phyloP scores from a whole-genome alignment of 2,888 invertebrate genomes.

The Agonopterix subpropinquella region DNA sequence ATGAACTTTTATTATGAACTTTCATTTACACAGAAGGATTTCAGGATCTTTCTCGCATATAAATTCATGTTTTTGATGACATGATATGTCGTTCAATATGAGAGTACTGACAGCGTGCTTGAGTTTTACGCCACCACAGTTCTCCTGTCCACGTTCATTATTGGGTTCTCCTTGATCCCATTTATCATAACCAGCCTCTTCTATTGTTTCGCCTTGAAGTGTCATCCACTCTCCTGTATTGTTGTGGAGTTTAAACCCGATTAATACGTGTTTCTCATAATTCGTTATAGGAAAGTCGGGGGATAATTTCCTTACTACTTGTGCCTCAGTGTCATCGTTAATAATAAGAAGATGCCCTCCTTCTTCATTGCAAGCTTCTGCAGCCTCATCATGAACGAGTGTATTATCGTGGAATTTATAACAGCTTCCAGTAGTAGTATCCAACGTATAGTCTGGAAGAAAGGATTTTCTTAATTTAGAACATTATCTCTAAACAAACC shows the following conservation, averaged over 20 bases:
- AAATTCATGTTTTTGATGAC: constrained; percentile 20
- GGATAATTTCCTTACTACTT: not conserved
- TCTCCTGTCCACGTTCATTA: constrained; percentile 22
- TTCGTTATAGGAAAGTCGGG: no score
- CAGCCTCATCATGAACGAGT: no score
- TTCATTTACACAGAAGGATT: constrained; percentile 1
- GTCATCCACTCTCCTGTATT: not conserved
- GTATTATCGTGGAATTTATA: not conserved
- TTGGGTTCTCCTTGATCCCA: constrained; percentile 25
- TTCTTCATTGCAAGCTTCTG: not conserved
- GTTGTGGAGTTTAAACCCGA: not conserved
- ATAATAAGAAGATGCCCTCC: not conserved
- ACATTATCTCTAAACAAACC: no score
- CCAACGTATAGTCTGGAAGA: not conserved
- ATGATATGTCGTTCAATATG: constrained; percentile 30
- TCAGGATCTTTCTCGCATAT: constrained; percentile 28
- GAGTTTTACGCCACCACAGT: constrained; percentile 30
- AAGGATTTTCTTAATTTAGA: no score
- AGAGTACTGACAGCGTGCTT: no score
- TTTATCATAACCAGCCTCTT: not conserved
- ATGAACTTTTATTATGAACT: no score
- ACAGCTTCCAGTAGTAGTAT: not conserved
- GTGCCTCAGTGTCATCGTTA: not conserved
- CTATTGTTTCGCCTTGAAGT: not conserved
- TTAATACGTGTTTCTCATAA: not conserved